Evolutionary conservation across 2,797 vertebrate species (phyloP).

Genomic region (Sardinella longiceps): DNA sequence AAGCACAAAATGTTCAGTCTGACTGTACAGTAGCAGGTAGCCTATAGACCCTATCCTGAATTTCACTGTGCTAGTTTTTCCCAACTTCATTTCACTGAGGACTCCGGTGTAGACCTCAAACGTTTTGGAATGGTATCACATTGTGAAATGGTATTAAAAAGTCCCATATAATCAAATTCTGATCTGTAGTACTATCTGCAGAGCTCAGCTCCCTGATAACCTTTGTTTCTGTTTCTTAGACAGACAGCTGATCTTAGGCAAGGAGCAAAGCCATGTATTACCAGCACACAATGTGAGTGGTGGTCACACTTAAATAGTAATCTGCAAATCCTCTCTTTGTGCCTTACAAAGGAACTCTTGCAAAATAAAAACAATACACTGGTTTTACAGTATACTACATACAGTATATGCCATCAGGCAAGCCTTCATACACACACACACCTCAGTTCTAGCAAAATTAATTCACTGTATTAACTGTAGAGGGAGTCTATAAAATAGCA

Average conservation of each 20-base stretch:
- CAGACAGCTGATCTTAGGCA: background rate
- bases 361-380: background rate
- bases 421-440: background rate
- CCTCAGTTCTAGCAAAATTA: background rate
- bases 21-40: background rate
- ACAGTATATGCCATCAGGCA: background rate
- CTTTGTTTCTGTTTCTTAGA: background rate
- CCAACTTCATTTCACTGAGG: background rate
- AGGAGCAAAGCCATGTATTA: conserved; percentile 1
- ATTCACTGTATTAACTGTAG: background rate
- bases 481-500: background rate
- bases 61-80: background rate
- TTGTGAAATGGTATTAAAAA: background rate
- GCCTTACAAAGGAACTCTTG: conserved; percentile 16
- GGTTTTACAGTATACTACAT: background rate
- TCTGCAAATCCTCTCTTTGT: background rate
- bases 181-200: background rate
- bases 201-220: background rate
- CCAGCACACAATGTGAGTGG: background rate
- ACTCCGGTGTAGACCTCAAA: background rate
- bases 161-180: background rate
- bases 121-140: background rate
- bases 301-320: background rate
- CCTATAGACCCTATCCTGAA: background rate
- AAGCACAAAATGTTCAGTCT: background rate